Conservation (phyloP, 2,113 vertebrate genomes). For the Bubo bubo region DNA sequence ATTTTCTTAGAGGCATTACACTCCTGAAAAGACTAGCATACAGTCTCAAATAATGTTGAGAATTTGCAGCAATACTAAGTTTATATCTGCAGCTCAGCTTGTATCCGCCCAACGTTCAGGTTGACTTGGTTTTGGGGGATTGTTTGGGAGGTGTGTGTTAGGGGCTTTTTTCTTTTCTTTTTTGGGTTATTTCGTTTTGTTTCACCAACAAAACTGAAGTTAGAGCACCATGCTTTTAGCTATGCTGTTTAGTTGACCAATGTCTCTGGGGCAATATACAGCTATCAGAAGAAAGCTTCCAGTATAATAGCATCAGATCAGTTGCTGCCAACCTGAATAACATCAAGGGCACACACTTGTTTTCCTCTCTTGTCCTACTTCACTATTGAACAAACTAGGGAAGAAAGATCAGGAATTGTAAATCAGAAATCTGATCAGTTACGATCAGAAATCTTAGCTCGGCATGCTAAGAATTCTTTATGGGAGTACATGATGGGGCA, state of each 20-base stretch:
- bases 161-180: not conserved
- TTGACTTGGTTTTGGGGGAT: not conserved
- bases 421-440: no score
- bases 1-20: not conserved
- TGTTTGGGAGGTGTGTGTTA: rapidly evolving
- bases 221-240: not conserved
- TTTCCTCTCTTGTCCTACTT: not conserved
- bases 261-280: slow-evolving; percentile 10
- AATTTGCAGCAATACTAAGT: not conserved
- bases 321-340: slow-evolving; percentile 52
- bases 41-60: not conserved
- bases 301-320: not conserved
- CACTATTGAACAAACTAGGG: not conserved
- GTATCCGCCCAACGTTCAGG: not conserved
- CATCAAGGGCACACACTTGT: slow-evolving; percentile 17
- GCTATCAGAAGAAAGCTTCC: not conserved
- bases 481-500: not conserved
- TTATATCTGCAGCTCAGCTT: not conserved
- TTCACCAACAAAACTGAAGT: not conserved
- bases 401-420: not conserved
- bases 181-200: not conserved
- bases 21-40: not conserved
- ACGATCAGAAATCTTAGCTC: not conserved
- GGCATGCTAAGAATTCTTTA: not conserved
- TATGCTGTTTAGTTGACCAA: not conserved